Evolutionary conservation across 2,113 vertebrate genomes (phyloP).

Genomic region (Micronycteris hirsuta): DNA sequence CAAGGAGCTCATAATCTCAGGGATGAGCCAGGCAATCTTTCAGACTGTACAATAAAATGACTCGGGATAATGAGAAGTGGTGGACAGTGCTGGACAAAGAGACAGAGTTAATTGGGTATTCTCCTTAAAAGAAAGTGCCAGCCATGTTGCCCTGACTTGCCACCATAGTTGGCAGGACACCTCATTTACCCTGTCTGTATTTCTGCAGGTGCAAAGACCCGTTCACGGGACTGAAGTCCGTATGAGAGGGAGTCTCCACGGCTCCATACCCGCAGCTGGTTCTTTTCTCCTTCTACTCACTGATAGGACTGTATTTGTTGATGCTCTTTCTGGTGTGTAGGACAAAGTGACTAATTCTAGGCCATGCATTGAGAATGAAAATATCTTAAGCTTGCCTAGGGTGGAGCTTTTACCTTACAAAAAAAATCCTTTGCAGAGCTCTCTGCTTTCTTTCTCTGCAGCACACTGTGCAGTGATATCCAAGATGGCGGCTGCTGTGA

Average conservation of each 20-base stretch:
- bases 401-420: neutral
- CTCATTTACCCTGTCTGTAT: neutral
- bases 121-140: neutral
- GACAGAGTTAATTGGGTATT: neutral
- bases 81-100: neutral
- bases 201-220: neutral
- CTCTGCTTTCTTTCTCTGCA: neutral
- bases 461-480: neutral
- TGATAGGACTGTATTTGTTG: neutral
- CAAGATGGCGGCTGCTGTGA: neutral
- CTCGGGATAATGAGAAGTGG: constrained; percentile 1
- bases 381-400: neutral
- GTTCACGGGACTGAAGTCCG: neutral
- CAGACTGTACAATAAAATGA: neutral
- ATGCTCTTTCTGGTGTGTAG: neutral
- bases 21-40: constrained; percentile 36
- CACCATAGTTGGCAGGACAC: neutral
- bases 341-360: neutral
- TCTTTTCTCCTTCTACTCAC: neutral
- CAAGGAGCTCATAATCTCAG: constrained; percentile 33
- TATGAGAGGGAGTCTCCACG: neutral
- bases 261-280: neutral
- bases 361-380: neutral
- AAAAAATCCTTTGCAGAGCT: neutral
- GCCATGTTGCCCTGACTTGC: neutral